A percentile compares a stretch with the other conserved stretches of the same genome.
Evolutionary conservation across 2,113 vertebrate genomes (phyloP).

Genomic region (Etia nguti): DNA sequence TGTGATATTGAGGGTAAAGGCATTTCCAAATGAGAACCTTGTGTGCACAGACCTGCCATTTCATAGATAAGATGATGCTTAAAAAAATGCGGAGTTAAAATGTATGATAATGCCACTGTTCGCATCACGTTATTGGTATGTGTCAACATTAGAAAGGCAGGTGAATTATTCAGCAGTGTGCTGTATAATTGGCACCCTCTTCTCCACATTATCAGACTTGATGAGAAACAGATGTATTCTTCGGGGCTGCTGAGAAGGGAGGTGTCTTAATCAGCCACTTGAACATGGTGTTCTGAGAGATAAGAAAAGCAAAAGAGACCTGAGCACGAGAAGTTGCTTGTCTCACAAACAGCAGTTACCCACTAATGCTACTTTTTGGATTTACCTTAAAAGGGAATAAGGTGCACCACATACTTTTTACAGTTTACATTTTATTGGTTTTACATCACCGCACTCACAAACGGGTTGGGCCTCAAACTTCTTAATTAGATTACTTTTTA

Average conservation of each 20-base stretch:
- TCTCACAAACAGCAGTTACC: not conserved
- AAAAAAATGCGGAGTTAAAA: not conserved
- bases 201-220: not conserved
- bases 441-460: not conserved
- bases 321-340: not conserved
- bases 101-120: not conserved
- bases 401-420: not conserved
- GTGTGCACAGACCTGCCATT: fast-evolving
- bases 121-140: not conserved
- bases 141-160: not conserved
- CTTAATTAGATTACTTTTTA: not conserved
- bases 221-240: conserved; percentile 20
- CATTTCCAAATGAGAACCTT: not conserved
- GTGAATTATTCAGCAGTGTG: not conserved
- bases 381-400: not conserved
- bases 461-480: not conserved
- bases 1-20: not conserved
- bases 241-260: not conserved
- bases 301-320: conserved; percentile 9
- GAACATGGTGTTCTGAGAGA: conserved; percentile 21
- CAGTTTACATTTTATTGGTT: not conserved
- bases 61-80: fast-evolving
- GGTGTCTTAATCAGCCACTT: not conserved
- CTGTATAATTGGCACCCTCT: not conserved
- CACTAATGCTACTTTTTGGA: not conserved